These are phyloP conservation scores for Dromiciops gliroides DNA, from an alignment of 2,113 vertebrate genomes.

Conservation along the genomic window DNA sequence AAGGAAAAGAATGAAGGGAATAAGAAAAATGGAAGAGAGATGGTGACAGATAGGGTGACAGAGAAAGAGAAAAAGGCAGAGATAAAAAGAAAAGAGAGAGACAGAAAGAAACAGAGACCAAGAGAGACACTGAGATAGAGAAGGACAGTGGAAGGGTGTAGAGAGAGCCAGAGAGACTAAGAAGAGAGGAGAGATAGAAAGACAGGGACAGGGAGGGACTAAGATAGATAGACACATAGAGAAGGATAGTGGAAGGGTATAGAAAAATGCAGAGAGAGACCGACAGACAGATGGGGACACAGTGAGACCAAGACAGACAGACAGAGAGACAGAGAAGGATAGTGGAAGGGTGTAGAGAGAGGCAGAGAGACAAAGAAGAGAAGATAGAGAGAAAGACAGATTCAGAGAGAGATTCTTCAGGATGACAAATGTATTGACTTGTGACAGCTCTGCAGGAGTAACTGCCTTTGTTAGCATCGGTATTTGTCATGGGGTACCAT, in stretches of 20 bases:
- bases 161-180: no score
- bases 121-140: not conserved
- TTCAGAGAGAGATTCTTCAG: not conserved
- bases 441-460: not conserved
- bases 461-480: not conserved
- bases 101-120: fast-evolving
- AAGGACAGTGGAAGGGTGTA: fast-evolving
- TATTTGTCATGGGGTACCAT: not conserved
- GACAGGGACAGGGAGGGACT: no score
- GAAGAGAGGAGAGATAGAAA: no score
- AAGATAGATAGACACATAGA: no score
- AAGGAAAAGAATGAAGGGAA: not conserved
- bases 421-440: not conserved
- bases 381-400: not conserved
- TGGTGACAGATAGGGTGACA: no score
- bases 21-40: not conserved
- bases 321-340: no score
- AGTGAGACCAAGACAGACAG: no score
- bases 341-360: no score
- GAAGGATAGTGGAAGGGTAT: no score
- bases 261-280: no score
- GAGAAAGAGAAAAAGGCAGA: not conserved
- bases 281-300: no score
- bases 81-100: not conserved
- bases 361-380: not conserved